Evolutionary conservation across 2,113 vertebrate genomes (phyloP), one percentile per base, ranked within the genome.

Genomic region (Mormyrus iriodes): DNA sequence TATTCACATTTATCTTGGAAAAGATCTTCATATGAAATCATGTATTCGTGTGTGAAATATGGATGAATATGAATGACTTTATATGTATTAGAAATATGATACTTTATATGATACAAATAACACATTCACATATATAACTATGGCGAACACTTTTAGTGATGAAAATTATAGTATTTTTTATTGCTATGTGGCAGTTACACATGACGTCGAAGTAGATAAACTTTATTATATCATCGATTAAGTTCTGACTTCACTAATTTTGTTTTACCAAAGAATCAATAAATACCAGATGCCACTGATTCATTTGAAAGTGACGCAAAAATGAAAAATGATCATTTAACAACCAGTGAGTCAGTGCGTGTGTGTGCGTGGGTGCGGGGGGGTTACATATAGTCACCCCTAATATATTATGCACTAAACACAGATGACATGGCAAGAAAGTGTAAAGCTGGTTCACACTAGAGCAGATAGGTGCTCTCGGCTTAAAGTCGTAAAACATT

Each of bases 321-420:
- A 85, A 51, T 85, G 24, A 49, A 27, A 85, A 85, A 85, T 49
- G 83, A 27, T 85, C 0, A 85, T 49, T 85, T 85, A 85, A n/a
- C 44, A 46, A n/a, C 46, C 82, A 5, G 21, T n/a, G 82, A 13
- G 44, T 48, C 2, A 4, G 39, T 27, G 17, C n/a, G 24, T 42
- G 9, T 48, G 3, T 76, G 69, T 73, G 31, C 35, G 31, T 42
- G 46, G n/a, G 46, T 39, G 17, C n/a, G 13, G 15, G 69, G 69
- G 69, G 3, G 4, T 35, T 42, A 85, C 44, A 46, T 49, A 27
- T 27, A 85, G 3, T 8, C 46, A 85, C 82, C 12, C 82, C n/a
- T n/a, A n/a, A 85, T 49, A 85, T 49, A 85, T 49, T 48, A 21
- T 44, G 83, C 83, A 48, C 83, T 27, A 85, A 31, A 49, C 83